These are phyloP conservation scores for Apteryx owenii DNA, from an alignment of 2,113 vertebrate species.

Conservation along the genomic window DNA sequence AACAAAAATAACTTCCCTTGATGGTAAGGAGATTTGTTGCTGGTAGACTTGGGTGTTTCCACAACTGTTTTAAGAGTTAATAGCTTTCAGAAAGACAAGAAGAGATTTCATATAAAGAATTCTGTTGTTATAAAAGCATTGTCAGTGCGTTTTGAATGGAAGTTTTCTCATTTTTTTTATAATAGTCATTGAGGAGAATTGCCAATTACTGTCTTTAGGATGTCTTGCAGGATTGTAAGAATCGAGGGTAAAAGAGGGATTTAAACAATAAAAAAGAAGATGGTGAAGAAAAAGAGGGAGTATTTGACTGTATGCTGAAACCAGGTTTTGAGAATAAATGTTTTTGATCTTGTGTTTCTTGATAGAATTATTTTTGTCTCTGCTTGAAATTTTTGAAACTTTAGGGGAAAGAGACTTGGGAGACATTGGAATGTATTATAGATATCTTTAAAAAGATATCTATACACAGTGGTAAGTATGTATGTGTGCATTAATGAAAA, in stretches of 20 bases:
- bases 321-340: not conserved
- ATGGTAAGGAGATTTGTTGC: not conserved
- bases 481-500: not conserved
- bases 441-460: not conserved
- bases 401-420: not conserved
- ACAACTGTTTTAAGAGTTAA: not conserved
- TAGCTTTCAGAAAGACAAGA: not conserved
- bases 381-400: not conserved
- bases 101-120: not conserved
- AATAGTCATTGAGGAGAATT: not conserved
- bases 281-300: not conserved
- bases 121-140: not conserved
- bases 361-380: not conserved
- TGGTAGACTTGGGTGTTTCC: not conserved
- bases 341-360: not conserved
- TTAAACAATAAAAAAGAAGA: not conserved
- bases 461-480: not conserved
- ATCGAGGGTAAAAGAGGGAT: not conserved
- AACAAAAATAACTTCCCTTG: not conserved
- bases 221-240: not conserved
- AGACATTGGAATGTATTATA: slow-evolving; percentile 4
- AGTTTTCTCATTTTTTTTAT: not conserved
- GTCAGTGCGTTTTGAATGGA: not conserved
- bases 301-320: not conserved
- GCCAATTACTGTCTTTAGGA: not conserved